Conservation (phyloP, 92 coral and sea anemone species). For the Palythoa grandis region DNA sequence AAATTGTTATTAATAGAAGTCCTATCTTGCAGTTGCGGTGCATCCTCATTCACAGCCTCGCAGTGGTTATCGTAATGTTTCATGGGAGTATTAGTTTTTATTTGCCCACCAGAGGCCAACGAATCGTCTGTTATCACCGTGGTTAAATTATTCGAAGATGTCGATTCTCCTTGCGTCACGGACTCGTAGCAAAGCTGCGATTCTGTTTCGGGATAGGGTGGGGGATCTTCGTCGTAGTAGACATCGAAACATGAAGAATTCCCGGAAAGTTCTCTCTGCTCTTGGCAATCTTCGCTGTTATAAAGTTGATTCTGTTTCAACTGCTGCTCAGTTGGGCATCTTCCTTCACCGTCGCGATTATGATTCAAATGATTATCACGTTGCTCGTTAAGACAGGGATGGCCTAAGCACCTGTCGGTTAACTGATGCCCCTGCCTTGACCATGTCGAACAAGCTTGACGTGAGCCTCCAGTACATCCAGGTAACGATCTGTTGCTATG, state of each 20-base stretch:
- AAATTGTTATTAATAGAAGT: background rate
- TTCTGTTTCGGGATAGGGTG: conserved; percentile 32
- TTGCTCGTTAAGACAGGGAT: background rate
- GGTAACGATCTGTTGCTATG: conserved; percentile 24
- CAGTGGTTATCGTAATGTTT: background rate
- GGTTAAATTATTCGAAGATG: background rate
- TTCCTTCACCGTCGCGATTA: background rate
- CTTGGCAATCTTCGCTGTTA: background rate
- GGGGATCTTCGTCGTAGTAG: background rate
- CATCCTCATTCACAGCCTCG: background rate
- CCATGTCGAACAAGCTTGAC: background rate
- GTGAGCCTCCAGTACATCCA: conserved; percentile 26
- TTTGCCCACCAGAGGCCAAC: background rate
- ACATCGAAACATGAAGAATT: background rate
- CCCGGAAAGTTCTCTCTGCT: background rate
- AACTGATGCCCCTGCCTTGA: conserved; percentile 9
- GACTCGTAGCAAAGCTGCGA: background rate
- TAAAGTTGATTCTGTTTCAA: background rate
- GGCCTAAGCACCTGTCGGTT: background rate
- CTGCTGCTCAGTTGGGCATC: background rate
- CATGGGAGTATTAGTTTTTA: background rate
- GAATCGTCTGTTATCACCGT: background rate
- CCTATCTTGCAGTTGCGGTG: background rate
- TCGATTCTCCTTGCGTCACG: background rate
- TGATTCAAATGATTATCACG: background rate